phyloP scores from a whole-genome alignment of 2,888 invertebrate species.

The Drosophila neotestacea region DNA sequence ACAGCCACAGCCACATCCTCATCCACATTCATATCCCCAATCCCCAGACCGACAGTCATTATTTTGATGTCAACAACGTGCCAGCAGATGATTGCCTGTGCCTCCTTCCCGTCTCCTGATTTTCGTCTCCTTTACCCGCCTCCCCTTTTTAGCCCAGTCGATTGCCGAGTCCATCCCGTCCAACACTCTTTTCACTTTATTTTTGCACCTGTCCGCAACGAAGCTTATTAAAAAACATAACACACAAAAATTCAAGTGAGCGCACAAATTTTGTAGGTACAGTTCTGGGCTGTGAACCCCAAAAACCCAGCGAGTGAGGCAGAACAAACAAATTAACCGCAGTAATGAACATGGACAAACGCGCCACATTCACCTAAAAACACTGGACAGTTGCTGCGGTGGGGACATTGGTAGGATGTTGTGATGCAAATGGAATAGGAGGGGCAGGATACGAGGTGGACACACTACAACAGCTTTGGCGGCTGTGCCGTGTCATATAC shows the following conservation, averaged over 20 bases:
- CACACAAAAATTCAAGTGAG: constrained; percentile 40
- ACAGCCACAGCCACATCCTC: constrained; percentile 10
- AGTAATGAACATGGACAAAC: constrained; percentile 79
- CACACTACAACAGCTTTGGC: constrained; percentile 25
- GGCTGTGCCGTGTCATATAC: constrained; percentile 56
- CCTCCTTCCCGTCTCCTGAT: neutral
- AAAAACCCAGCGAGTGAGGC: constrained; percentile 34
- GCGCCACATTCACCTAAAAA: constrained; percentile 42
- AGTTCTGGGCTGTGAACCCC: constrained; percentile 45
- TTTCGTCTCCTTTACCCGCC: neutral
- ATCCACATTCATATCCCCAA: constrained; percentile 26
- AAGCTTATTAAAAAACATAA: constrained; percentile 68
- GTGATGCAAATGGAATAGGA: neutral
- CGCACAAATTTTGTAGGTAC: constrained; percentile 49
- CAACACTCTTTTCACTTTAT: constrained; percentile 62
- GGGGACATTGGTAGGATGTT: constrained; percentile 10
- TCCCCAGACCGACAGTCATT: constrained; percentile 61
- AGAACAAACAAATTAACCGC: constrained; percentile 81
- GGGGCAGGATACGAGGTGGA: constrained; percentile 4
- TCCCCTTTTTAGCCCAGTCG: neutral
- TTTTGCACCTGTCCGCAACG: constrained; percentile 67
- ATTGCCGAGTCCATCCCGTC: constrained; percentile 14
- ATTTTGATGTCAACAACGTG: constrained; percentile 78
- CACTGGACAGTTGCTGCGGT: constrained; percentile 6
- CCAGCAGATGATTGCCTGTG: constrained; percentile 67